Conservation (phyloP, 2,888 invertebrate species). For the Noctua fimbriata region DNA sequence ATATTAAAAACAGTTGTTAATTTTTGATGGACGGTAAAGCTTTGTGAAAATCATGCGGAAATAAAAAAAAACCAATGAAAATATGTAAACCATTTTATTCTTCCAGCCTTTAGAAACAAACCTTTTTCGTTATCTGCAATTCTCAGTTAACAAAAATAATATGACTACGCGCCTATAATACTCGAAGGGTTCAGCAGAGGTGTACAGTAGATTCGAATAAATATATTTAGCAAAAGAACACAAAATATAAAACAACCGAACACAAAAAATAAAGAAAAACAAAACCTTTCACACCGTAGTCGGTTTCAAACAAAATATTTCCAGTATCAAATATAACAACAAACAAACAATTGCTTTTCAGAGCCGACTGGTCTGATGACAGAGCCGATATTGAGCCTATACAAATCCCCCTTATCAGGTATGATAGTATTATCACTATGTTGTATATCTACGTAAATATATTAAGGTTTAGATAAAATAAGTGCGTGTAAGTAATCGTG, state of each 20-base stretch:
- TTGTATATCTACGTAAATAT: conserved; percentile 41
- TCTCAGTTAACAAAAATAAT: background rate
- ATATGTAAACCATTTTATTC: background rate
- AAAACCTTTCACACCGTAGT: conserved; percentile 45
- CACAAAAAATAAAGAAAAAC: background rate
- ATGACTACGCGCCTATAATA: background rate
- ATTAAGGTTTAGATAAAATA: conserved; percentile 51
- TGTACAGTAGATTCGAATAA: background rate
- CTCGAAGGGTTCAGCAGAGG: background rate
- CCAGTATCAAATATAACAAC: conserved; percentile 44
- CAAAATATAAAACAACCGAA: background rate
- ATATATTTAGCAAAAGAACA: background rate
- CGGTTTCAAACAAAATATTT: conserved; percentile 29
- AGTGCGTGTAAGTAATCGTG: conserved; percentile 25
- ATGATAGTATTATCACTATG: conserved; percentile 64
- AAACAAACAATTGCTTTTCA: conserved; percentile 79
- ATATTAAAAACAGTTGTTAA: background rate
- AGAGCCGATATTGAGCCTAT: conserved; percentile 88
- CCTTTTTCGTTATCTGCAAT: background rate
- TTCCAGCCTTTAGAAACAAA: background rate
- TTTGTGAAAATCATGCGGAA: background rate
- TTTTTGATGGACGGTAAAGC: background rate
- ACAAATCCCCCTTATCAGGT: conserved; percentile 89
- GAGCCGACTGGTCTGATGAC: conserved; percentile 87
- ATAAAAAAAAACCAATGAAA: too few relatives aligned